A percentile compares a stretch with the other conserved stretches of the same genome.
These are phyloP conservation scores for Ceratotherium simum DNA, from an alignment of 2,113 vertebrate genomes.

Conservation along the genomic window DNA sequence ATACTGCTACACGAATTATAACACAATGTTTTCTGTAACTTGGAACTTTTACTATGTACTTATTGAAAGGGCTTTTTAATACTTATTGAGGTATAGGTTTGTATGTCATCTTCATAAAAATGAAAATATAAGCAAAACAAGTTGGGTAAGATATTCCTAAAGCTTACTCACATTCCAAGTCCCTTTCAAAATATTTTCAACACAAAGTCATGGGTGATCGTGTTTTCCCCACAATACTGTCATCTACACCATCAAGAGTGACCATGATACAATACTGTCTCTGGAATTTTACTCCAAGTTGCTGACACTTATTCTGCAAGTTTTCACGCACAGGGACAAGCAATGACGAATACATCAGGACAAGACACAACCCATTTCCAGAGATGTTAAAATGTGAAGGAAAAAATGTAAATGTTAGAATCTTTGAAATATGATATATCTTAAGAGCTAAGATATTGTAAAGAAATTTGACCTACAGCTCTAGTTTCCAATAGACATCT, in stretches of 20 bases:
- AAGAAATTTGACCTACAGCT: neutral
- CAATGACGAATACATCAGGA: neutral
- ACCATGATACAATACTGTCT: neutral
- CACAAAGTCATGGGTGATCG: neutral
- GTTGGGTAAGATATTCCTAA: neutral
- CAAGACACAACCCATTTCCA: neutral
- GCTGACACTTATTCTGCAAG: neutral
- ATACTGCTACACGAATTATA: neutral
- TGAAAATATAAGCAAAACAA: neutral
- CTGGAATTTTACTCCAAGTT: neutral
- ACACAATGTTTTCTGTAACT: neutral
- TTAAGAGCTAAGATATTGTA: neutral
- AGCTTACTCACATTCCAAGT: neutral
- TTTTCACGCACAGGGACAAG: neutral
- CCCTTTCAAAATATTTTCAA: neutral
- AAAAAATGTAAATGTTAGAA: neutral
- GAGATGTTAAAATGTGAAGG: neutral
- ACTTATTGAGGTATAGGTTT: neutral
- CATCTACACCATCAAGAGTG: neutral
- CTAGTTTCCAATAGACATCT: neutral
- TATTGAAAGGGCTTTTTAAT: neutral
- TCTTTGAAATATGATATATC: neutral
- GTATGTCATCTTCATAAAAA: neutral
- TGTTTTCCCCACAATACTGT: neutral
- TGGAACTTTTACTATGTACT: neutral